Conservation (phyloP, 2,888 invertebrate genomes). For the Achlya flavicornis region DNA sequence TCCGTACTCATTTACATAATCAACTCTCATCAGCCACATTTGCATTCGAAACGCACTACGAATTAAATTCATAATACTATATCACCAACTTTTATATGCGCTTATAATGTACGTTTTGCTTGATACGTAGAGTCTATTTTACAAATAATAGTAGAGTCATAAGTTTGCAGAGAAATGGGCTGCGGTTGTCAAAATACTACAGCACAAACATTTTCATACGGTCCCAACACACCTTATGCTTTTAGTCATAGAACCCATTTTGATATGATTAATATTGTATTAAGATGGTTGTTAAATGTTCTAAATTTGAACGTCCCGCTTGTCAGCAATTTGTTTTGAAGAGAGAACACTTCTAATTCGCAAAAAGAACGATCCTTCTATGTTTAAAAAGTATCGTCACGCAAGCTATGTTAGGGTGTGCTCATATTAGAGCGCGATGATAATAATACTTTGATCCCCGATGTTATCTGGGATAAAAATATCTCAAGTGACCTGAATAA, state of each 20-base stretch:
- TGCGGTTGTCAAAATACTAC: slow-evolving; percentile 66
- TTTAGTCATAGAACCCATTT: neutral
- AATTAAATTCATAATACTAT: slow-evolving; percentile 64
- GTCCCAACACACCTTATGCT: neutral
- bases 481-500: too few relatives aligned
- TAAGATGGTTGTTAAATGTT: slow-evolving; percentile 1
- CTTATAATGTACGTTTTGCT: slow-evolving; percentile 31
- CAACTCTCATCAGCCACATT: slow-evolving; percentile 74
- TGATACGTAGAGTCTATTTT: slow-evolving; percentile 28
- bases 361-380: slow-evolving; percentile 79
- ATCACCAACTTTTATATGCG: slow-evolving; percentile 29
- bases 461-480: too few relatives aligned
- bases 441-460: neutral
- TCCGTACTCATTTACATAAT: slow-evolving; percentile 72
- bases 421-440: slow-evolving; percentile 23
- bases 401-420: slow-evolving; percentile 58
- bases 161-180: slow-evolving; percentile 39
- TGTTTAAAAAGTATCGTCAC: slow-evolving; percentile 81
- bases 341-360: slow-evolving; percentile 81
- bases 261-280: neutral
- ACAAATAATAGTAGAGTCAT: slow-evolving; percentile 13
- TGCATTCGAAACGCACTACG: slow-evolving; percentile 71
- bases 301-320: slow-evolving; percentile 73
- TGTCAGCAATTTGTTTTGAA: slow-evolving; percentile 84
- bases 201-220: neutral